Base-by-base conservation (phyloP, 2,888 invertebrate genomes). In the Eupeodes luniger region DNA sequence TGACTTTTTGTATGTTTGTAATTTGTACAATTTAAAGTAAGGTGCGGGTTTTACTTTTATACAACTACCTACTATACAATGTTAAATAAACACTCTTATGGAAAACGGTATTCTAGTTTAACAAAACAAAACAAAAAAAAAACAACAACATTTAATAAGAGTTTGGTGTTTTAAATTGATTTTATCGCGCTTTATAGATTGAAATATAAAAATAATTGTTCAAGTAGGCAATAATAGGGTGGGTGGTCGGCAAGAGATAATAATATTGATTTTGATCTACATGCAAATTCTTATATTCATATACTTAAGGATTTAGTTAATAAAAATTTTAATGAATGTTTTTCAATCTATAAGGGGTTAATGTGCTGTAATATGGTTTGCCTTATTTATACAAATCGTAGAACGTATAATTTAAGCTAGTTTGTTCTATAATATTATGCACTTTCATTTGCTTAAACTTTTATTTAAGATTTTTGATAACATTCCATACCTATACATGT, bases 91-190 rank as follows among this genome's bases (percentile, higher is more conserved):
- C 79, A 66, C 53, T 34, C 53, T 34, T 79, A 59, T 76, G 11
- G 57, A 57, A 44, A 80, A 83, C 83, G 64, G 86, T 79, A 77
- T 78, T 85, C 44, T 40, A 74, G 86, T 62, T 27, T 27, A 27
- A 1, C 27, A 27, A 27, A 44, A 66, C 70, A 77, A 51, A 62
- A n/a, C n/a, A n/a, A n/a, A 77, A 51, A 49, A 40, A 44, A 64
- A 44, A 44, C 16, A 14, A 53, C n/a, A 40, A 16, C 12, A 16
- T 55, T 57, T 10, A 12, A 57, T 44, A 55, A 36, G 57, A 51
- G 81, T 72, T 76, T 55, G 72, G 51, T 86, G 47, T 55, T 40
- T 72, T 40, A 80, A 70, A 59, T 53, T 76, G 70, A 83, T 80
- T 70, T 44, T 49, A 79, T 72, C 70, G 75, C 72, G 44, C 44